These are phyloP conservation scores for Neoitamus cyanurus DNA, from an alignment of 2,888 invertebrate genomes.

Conservation along the genomic window DNA sequence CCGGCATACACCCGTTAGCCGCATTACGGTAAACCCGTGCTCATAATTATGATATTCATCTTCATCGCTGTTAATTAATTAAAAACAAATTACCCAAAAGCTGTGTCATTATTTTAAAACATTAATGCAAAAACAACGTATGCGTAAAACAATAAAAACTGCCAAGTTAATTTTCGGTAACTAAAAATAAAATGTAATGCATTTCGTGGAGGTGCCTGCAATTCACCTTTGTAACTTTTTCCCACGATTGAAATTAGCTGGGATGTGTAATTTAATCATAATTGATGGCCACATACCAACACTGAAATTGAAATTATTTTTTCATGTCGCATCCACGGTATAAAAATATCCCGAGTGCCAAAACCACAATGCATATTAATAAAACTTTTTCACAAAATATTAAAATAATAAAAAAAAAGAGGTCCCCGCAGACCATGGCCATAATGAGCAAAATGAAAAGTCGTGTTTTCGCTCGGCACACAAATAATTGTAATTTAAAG, in stretches of 20 bases:
- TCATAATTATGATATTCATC: not conserved
- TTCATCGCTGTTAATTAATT: not conserved
- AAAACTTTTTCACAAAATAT: not conserved
- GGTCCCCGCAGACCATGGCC: not conserved
- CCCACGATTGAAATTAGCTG: not conserved
- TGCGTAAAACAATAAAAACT: not conserved
- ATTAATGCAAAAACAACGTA: not conserved
- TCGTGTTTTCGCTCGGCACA: conserved; percentile 3
- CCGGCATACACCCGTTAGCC: not conserved
- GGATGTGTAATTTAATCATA: not conserved
- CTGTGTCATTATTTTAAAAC: not conserved
- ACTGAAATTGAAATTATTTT: not conserved
- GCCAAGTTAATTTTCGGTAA: not conserved
- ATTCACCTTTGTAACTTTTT: not conserved
- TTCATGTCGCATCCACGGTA: not conserved
- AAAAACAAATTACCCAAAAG: not conserved
- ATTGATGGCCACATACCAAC: not conserved
- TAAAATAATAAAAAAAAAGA: not conserved
- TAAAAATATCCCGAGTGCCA: not conserved
- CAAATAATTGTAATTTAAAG: conserved; percentile 38
- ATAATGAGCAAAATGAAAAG: conserved; percentile 37
- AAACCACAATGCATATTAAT: not conserved
- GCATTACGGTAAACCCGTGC: not conserved
- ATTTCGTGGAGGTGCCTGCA: not conserved
- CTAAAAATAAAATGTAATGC: not conserved